Percentiles rank a stretch among this genome's conserved stretches.
These are phyloP conservation scores for Mimachlamys varia DNA, from an alignment of 2,888 invertebrate species.

Conservation along the genomic window DNA sequence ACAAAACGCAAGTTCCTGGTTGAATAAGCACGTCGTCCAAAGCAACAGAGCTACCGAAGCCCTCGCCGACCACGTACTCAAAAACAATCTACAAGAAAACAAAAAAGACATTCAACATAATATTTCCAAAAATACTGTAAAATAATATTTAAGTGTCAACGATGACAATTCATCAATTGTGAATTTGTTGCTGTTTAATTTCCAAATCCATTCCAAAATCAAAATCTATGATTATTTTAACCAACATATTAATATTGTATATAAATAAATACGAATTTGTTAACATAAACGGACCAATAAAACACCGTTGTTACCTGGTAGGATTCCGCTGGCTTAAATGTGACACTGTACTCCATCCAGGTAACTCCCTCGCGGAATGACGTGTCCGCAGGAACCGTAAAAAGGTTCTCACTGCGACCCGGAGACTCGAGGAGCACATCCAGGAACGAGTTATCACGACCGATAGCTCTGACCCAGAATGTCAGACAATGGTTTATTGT, in stretches of 20 bases:
- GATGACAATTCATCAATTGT: no score
- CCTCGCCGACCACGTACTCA: conserved; percentile 58
- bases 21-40: conserved; percentile 57
- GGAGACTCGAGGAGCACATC: conserved; percentile 1
- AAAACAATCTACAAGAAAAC: conserved; percentile 57
- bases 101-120: no score
- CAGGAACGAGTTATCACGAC: conserved; percentile 39
- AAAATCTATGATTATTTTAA: no score
- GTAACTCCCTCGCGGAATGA: background rate
- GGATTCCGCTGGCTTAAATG: conserved; percentile 32
- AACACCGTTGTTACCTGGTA: background rate
- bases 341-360: background rate
- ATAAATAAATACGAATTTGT: no score
- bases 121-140: no score
- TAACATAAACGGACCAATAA: no score
- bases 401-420: conserved; percentile 41
- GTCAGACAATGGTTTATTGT: background rate
- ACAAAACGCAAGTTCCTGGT: conserved; percentile 36
- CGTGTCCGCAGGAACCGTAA: conserved; percentile 48
- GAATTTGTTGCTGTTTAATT: no score
- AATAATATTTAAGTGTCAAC: no score
- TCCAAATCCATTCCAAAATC: no score
- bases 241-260: no score
- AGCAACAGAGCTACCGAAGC: conserved; percentile 57
- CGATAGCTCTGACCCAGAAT: conserved; percentile 40